Percentiles rank a stretch among this genome's conserved stretches.
Evolutionary conservation across 1,140 invertebrate species (phyloP).

Genomic region (Drosophila asahinai): DNA sequence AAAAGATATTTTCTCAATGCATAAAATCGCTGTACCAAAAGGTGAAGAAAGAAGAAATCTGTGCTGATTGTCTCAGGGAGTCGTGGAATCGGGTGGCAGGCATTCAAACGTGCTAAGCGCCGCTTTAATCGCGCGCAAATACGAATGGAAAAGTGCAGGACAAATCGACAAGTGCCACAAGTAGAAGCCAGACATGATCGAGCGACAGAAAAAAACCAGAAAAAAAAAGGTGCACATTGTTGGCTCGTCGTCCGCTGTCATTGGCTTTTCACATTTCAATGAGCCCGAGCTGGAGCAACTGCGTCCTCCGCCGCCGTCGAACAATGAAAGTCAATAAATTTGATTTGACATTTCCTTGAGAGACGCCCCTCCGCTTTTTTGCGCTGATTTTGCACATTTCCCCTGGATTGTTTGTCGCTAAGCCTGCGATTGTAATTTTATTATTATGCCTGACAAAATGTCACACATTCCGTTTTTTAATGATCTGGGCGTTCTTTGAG

Average conservation of each 20-base stretch:
- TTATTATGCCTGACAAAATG: constrained; percentile 73
- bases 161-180: constrained; percentile 50
- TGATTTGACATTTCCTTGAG: constrained; percentile 77
- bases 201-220: constrained; percentile 8
- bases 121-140: constrained; percentile 75
- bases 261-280: constrained; percentile 83
- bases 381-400: constrained; percentile 73
- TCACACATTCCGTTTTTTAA: constrained; percentile 75
- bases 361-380: constrained; percentile 39
- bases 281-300: constrained; percentile 49
- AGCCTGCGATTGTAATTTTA: constrained; percentile 75
- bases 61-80: constrained; percentile 58
- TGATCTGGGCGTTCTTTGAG: constrained; percentile 54
- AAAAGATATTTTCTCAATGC: background rate
- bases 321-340: constrained; percentile 84
- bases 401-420: constrained; percentile 47
- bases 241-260: constrained; percentile 54
- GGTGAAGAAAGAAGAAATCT: constrained; percentile 23
- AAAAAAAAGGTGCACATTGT: constrained; percentile 63
- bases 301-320: constrained; percentile 36
- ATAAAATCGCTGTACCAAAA: background rate
- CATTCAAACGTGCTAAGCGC: constrained; percentile 58
- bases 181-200: constrained; percentile 33
- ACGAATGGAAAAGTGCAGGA: constrained; percentile 53
- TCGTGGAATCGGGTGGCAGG: constrained; percentile 14